Percentiles rank a stretch among this genome's conserved stretches.
These are phyloP conservation scores for Chalcosyrphus nemorum DNA, from an alignment of 2,888 invertebrate genomes.

Conservation along the genomic window DNA sequence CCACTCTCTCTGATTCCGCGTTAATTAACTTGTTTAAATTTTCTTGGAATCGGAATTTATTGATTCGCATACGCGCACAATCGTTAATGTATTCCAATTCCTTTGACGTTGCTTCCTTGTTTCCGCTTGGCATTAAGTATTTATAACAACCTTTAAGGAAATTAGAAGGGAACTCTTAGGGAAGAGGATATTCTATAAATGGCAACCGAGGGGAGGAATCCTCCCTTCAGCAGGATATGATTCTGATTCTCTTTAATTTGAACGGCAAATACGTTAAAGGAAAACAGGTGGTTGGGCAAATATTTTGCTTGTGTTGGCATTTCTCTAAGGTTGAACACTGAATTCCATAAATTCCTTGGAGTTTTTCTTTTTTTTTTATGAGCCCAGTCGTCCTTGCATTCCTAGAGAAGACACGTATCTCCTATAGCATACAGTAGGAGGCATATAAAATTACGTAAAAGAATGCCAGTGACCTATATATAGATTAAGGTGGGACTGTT, in stretches of 20 bases:
- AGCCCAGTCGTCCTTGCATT: background rate
- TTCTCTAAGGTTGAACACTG: background rate
- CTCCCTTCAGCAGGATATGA: background rate
- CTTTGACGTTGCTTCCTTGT: background rate
- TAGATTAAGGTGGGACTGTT: background rate
- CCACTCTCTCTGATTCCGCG: background rate
- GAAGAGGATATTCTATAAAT: background rate
- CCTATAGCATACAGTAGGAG: background rate
- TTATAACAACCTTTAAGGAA: background rate
- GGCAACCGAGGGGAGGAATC: background rate
- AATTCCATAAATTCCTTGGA: constrained; percentile 6
- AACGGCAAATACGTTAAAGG: background rate
- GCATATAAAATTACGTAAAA: background rate
- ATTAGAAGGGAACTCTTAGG: background rate
- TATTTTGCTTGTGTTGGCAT: constrained; percentile 27
- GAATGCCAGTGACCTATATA: constrained; percentile 10
- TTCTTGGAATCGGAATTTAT: background rate
- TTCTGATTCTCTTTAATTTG: background rate
- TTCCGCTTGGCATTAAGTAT: background rate
- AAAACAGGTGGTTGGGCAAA: constrained; percentile 38
- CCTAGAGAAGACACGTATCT: background rate
- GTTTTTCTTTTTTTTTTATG: too few relatives aligned
- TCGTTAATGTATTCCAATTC: background rate
- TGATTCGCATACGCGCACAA: background rate
- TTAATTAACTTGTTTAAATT: background rate